Evolutionary conservation across 2,113 vertebrate genomes (phyloP), one percentile per base, ranked within the genome.

Genomic region (Oreochromis tanganicae): DNA sequence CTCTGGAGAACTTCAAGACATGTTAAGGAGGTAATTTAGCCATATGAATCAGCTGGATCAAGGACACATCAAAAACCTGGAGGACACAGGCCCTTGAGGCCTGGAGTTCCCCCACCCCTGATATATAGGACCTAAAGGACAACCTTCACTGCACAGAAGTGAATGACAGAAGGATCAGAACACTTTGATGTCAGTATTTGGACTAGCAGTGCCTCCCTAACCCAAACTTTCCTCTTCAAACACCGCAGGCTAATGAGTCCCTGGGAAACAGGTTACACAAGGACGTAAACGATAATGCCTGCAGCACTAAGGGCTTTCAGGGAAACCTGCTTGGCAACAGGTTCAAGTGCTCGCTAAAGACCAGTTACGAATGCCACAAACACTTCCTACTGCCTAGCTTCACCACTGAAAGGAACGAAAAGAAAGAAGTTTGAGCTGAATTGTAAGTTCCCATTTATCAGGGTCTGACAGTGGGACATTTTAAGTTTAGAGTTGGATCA

Each of bases 11-110:
- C 61, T 66, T 66, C 0, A 12, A 66, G 61, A 12, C 61, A 36
- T 36, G 17, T n/a, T 66, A 17, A 36, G 32, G 61, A 66, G 4
- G 9, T 36, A 41, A 41, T 41, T 41, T 41, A 34, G 59, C 0
- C 1, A 63, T 36, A n/a, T 36, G 7, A 36, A n/a, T 66, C 10
- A 0, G 2, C 61, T 66, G 9, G 61, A 66, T 36, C 61, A 66
- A 66, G 61, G 61, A 36, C 17, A 0, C 32, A 36, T 66, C 32
- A 36, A 66, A 66, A 66, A 66, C 61, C 61, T 66, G 17, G 9
- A 66, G 6, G 32, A 36, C 1, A 36, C 32, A 0, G 0, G 32
- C 17, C 61, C 61, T 36, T 66, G 0, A 36, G 0, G 17, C 32
- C 32, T 66, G 61, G 61, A 66, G 61, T 66, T 66, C 17, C 17